Evolutionary conservation across 2,888 invertebrate genomes (phyloP).

Genomic region (Thysanoteuthis rhombus): DNA sequence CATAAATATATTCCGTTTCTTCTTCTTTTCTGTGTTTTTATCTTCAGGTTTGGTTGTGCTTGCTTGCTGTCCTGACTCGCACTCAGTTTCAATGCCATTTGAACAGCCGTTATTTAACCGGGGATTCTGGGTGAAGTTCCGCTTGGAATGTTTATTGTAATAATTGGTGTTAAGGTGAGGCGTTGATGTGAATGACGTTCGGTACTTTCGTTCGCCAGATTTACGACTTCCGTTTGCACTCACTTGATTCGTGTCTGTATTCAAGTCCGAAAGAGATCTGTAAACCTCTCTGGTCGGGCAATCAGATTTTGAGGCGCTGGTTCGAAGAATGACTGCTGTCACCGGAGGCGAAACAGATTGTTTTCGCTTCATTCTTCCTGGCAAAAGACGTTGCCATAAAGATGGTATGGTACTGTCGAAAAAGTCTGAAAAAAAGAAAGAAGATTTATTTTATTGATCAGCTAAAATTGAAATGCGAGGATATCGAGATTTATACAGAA

Average conservation of each 20-base stretch:
- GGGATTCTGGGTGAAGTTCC: neutral
- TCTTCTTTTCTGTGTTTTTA: neutral
- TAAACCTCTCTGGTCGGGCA: neutral
- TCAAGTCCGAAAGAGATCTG: neutral
- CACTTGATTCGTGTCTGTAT: neutral
- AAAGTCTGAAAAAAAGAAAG: neutral
- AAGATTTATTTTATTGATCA: neutral
- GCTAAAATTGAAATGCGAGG: neutral
- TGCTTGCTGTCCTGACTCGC: neutral
- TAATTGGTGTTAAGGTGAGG: neutral
- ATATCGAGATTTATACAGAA: no score
- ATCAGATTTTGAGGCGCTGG: neutral
- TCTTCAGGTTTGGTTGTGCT: neutral
- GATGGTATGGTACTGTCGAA: neutral
- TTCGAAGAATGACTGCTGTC: neutral
- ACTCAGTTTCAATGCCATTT: neutral
- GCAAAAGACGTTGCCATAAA: neutral
- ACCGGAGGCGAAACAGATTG: neutral
- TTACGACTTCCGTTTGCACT: neutral
- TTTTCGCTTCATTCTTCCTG: constrained; percentile 12
- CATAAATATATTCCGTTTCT: neutral
- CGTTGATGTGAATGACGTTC: neutral
- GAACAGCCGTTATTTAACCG: neutral
- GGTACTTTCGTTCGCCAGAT: neutral
- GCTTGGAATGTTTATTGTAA: neutral